A percentile compares a stretch with the other conserved stretches of the same genome.
These are phyloP conservation scores for Pteronotus mesoamericanus DNA, from an alignment of 2,797 vertebrate species.

Conservation along the genomic window DNA sequence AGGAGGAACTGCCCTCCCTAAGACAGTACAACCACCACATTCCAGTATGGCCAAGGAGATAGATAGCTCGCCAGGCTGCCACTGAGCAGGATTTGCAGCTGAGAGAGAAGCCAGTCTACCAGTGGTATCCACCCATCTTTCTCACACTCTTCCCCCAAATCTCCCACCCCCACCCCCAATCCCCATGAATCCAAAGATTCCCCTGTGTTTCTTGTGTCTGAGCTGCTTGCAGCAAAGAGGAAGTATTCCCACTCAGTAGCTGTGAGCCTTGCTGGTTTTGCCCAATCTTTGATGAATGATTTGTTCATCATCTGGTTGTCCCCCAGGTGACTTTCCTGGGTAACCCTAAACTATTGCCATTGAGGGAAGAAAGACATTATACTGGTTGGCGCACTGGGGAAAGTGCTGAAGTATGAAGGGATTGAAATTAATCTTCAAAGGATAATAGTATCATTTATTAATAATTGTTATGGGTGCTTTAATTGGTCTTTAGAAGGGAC, in stretches of 20 bases:
- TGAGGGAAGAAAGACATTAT: conserved; percentile 53
- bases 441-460: conserved; percentile 12
- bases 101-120: background rate
- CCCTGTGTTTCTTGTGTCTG: background rate
- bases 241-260: conserved; percentile 71
- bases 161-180: background rate
- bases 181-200: background rate
- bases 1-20: background rate
- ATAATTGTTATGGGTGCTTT: background rate
- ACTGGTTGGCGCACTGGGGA: background rate
- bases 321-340: conserved; percentile 71
- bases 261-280: conserved; percentile 63
- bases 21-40: background rate
- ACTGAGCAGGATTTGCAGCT: background rate
- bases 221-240: conserved; percentile 53
- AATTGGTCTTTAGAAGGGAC: background rate
- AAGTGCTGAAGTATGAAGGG: background rate
- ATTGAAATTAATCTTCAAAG: conserved; percentile 51
- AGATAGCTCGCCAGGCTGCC: background rate
- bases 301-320: conserved; percentile 70
- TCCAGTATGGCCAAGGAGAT: background rate
- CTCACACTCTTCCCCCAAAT: background rate
- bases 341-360: conserved; percentile 66
- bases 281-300: conserved; percentile 74
- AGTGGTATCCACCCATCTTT: background rate